Conservation (phyloP, 1,140 invertebrate genomes). For the Drosophila tristis region DNA sequence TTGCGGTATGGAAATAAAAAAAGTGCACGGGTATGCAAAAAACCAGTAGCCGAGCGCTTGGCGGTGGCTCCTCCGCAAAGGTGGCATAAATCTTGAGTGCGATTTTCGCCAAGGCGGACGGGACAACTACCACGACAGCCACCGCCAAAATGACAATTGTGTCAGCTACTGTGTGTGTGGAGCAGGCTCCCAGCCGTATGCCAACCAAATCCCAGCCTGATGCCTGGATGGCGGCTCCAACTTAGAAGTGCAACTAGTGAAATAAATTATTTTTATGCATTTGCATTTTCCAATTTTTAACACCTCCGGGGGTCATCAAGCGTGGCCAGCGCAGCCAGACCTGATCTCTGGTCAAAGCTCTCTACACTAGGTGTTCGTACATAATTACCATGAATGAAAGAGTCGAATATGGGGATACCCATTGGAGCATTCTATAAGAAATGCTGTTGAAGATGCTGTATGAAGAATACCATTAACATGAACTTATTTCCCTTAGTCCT, state of each 20-base stretch:
- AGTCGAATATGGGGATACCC: background rate
- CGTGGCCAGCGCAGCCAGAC: conserved; percentile 36
- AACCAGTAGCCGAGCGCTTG: conserved; percentile 69
- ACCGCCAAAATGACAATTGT: conserved; percentile 81
- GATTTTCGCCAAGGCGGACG: conserved; percentile 55
- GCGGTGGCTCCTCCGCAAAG: conserved; percentile 9
- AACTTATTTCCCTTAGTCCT: too few species aligned
- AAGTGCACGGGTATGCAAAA: conserved; percentile 30
- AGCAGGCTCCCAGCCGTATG: conserved; percentile 24
- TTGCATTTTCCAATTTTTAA: conserved; percentile 83
- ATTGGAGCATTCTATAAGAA: background rate
- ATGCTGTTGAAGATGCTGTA: too few species aligned
- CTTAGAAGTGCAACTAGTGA: conserved; percentile 68
- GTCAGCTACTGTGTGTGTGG: conserved; percentile 77
- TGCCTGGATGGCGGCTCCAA: conserved; percentile 46
- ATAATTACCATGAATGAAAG: conserved; percentile 54
- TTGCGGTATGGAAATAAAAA: conserved; percentile 59
- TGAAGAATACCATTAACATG: too few species aligned
- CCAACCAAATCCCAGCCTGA: conserved; percentile 22
- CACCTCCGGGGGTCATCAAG: conserved; percentile 83
- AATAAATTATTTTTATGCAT: conserved; percentile 84
- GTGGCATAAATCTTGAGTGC: conserved; percentile 70
- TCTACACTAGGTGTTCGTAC: conserved; percentile 42
- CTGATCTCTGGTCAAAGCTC: conserved; percentile 21
- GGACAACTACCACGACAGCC: conserved; percentile 19